phyloP scores from a whole-genome alignment of 2,113 vertebrate genomes.

The Lepisosteus osseus region DNA sequence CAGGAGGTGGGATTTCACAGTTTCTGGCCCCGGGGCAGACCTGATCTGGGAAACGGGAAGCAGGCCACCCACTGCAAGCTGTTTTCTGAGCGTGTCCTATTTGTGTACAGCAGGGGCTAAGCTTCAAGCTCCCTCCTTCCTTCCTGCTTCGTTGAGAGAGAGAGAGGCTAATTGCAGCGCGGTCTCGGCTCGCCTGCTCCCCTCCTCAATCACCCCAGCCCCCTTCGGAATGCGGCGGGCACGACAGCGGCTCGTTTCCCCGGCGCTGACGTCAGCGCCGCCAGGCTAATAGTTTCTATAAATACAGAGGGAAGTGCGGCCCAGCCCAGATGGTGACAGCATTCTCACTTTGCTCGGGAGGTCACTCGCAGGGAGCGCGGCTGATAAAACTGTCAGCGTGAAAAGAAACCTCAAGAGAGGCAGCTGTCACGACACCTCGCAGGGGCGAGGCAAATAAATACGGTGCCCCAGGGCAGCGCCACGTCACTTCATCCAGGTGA shows the following conservation, averaged over 20 bases:
- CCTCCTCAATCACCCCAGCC: neutral
- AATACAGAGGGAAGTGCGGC: constrained; percentile 53
- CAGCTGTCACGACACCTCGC: neutral
- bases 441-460: neutral
- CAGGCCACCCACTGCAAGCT: neutral
- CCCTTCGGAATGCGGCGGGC: constrained; percentile 32
- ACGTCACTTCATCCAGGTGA: neutral
- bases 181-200: constrained; percentile 36
- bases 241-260: constrained; percentile 46
- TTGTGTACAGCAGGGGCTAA: neutral
- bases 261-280: constrained; percentile 62
- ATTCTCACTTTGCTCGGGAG: constrained; percentile 25
- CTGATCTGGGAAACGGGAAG: neutral
- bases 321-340: constrained; percentile 19
- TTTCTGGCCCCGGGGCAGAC: neutral
- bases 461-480: neutral
- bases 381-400: neutral
- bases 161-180: constrained; percentile 46
- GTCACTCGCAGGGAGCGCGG: neutral
- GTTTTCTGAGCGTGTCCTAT: too few relatives aligned
- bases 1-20: neutral
- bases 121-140: constrained; percentile 10
- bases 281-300: constrained; percentile 53
- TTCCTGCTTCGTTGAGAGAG: neutral
- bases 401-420: neutral